Evolutionary conservation across 1,140 invertebrate species (phyloP), one percentile per base, ranked within the genome.

Genomic region (Penaeus japonicus): DNA sequence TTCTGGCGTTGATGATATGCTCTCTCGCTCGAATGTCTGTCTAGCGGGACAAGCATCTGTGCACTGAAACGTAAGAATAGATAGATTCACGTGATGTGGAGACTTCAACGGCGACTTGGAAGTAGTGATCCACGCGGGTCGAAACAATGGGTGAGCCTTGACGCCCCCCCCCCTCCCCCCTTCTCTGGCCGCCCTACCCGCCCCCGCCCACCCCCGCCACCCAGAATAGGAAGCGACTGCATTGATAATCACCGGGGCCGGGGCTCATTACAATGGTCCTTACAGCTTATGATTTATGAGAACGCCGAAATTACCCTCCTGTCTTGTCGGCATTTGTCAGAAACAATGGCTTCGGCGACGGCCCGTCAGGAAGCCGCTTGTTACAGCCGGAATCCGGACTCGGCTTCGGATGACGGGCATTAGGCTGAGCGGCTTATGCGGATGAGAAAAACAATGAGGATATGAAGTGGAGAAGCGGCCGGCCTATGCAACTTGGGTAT

Each of bases 271-370:
- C 80, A 82, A 82, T 82, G 80, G 54, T 82, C 80, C 80, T 82
- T 82, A 82, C 54, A 82, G 55, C 53, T 82, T 62, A 82, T 82
- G 80, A 82, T 82, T 82, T 82, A 82, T 62, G 80, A 59, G 80
- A 82, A 82, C 80, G 22, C 53, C 32, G 80, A 82, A 82, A 82
- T 82, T 82, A 82, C 80, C 80, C 80, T 82, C 80, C 80, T 82
- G 80, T 82, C 80, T 27, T 82, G 53, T 82, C 80, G 80, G 55
- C 80, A 82, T 82, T 82, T 82, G 80, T 82, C 80, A 62, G 80
- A 59, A 82, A 82, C 80, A 82, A 82, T 81, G 55, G 80, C 80
- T 30, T 20, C 17, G 80, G 80, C 80, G 80, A 82, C 80, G 80
- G 54, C 27, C 24, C 80, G 80, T 82, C 80, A 82, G 80, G 80